Evolutionary conservation across 2,797 vertebrate genomes (phyloP), one percentile per base, ranked within the genome.

Genomic region (Salarias fasciatus): DNA sequence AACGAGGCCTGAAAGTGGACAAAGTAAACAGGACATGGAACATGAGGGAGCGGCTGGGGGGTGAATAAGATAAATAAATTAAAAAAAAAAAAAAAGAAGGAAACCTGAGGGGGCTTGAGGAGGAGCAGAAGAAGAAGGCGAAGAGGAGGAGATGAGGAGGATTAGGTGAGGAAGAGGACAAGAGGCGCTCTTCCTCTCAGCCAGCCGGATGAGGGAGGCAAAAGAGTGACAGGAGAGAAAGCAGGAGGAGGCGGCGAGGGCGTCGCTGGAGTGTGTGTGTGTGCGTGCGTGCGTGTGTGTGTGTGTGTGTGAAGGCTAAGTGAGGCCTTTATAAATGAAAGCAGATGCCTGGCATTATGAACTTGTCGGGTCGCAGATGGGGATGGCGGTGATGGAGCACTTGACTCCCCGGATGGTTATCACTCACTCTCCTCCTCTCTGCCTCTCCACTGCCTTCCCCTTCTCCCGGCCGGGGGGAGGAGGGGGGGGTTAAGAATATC

Each of bases 261-360:
- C 42, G 62, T 53, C 56, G 62, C 65, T 43, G 40, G 55, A 69
- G 80, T 38, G 36, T 38, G 36, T 38, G 36, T 38, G 77, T 13
- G 75, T 67, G 80, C 73, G 71, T 67, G 79, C 59, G 79, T 30
- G 77, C 69, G 81, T 75, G 69, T 71, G 70, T 60, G 77, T 35
- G 63, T 68, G 76, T 73, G 72, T 68, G 80, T 86, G 86, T 53
- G 55, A 88, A 88, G 90, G 88, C 80, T 94, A 94, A 95, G 93
- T 91, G 93, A 96, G 93, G 91, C 85, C 92, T 95, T 95, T 94
- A 94, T 94, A 95, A 95, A 96, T 95, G 94, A 95, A 95, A 95
- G 93, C 95, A 97, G 95, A 98, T 95, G 95, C 94, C 94, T 96
- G 95, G 95, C 94, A 96, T 97, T 95, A 95, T 93, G 94, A 95